Evolutionary conservation across 64 coral and sea anemone genomes (phyloP).

Genomic region (Acropora yongei): DNA sequence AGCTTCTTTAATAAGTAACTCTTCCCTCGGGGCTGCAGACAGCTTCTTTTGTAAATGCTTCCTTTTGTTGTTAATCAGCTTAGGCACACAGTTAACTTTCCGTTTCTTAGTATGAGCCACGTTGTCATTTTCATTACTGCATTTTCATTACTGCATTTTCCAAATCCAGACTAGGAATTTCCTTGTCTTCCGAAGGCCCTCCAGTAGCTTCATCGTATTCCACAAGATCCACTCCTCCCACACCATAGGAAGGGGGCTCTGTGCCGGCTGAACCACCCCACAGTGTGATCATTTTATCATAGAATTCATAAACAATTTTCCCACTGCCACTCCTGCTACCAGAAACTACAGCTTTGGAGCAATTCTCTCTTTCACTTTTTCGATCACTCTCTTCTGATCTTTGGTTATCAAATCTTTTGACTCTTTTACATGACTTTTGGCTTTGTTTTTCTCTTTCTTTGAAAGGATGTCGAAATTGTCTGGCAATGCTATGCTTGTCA

Average conservation of each 20-base stretch:
- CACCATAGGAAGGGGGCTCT: conserved; percentile 42
- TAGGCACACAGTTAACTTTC: too few relatives aligned
- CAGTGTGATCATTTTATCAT: conserved; percentile 34
- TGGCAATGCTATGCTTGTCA: conserved; percentile 15
- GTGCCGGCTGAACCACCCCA: conserved; percentile 64
- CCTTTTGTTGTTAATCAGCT: too few relatives aligned
- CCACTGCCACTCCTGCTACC: conserved; percentile 8
- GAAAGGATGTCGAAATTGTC: conserved; percentile 38
- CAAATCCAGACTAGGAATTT: not conserved
- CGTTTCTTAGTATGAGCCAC: too few relatives aligned
- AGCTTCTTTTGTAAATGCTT: too few relatives aligned
- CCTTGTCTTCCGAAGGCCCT: not conserved
- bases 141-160: not conserved
- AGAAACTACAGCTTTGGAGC: conserved; percentile 33
- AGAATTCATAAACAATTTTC: conserved; percentile 39
- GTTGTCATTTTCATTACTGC: too few relatives aligned
- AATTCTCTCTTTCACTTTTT: conserved; percentile 66
- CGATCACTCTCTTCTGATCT: conserved; percentile 46
- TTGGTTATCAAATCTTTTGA: conserved; percentile 7
- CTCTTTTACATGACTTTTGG: conserved; percentile 32
- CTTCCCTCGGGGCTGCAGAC: too few relatives aligned
- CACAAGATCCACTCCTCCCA: not conserved
- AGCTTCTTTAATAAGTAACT: too few relatives aligned
- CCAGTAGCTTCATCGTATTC: not conserved
- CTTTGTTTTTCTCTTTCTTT: conserved; percentile 38